phyloP scores from a whole-genome alignment of 2,888 invertebrate genomes.

The Elmis aenea region DNA sequence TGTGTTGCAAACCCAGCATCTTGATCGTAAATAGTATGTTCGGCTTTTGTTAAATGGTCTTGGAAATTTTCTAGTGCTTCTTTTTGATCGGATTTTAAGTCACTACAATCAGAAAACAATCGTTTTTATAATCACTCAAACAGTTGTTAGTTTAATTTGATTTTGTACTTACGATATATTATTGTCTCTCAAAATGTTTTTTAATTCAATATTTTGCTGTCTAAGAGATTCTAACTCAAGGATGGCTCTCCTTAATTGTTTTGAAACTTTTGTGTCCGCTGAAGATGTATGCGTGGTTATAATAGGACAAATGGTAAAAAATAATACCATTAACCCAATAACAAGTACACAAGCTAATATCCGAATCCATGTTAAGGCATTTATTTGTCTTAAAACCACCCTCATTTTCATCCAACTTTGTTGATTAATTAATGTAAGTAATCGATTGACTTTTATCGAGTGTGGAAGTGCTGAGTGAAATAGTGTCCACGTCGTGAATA shows the following conservation, averaged over 20 bases:
- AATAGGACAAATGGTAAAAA: slow-evolving; percentile 66
- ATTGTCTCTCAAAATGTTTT: slow-evolving; percentile 59
- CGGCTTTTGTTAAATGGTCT: slow-evolving; percentile 46
- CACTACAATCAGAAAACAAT: slow-evolving; percentile 30
- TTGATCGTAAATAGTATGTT: slow-evolving; percentile 40
- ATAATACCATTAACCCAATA: slow-evolving; percentile 68
- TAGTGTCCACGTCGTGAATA: slow-evolving; percentile 3
- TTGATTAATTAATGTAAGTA: slow-evolving; percentile 4
- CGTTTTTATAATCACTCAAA: background rate
- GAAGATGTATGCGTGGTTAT: slow-evolving; percentile 48
- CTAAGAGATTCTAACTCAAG: slow-evolving; percentile 74
- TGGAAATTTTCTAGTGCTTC: slow-evolving; percentile 47
- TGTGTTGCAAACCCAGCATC: slow-evolving; percentile 44
- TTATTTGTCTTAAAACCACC: slow-evolving; percentile 39
- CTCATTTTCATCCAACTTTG: slow-evolving; percentile 38
- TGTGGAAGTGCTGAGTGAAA: slow-evolving; percentile 2
- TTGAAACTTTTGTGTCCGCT: slow-evolving; percentile 56
- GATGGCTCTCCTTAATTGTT: slow-evolving; percentile 69
- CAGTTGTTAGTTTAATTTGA: background rate
- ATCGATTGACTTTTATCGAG: too few species aligned
- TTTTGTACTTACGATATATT: slow-evolving; percentile 59
- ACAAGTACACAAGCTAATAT: slow-evolving; percentile 57
- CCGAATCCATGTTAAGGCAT: slow-evolving; percentile 56
- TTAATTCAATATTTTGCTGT: slow-evolving; percentile 76
- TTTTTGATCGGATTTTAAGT: slow-evolving; percentile 46